A percentile compares a stretch with the other conserved stretches of the same genome.
Conservation (phyloP, 2,888 invertebrate species). For the Alentia gelatinosa region DNA sequence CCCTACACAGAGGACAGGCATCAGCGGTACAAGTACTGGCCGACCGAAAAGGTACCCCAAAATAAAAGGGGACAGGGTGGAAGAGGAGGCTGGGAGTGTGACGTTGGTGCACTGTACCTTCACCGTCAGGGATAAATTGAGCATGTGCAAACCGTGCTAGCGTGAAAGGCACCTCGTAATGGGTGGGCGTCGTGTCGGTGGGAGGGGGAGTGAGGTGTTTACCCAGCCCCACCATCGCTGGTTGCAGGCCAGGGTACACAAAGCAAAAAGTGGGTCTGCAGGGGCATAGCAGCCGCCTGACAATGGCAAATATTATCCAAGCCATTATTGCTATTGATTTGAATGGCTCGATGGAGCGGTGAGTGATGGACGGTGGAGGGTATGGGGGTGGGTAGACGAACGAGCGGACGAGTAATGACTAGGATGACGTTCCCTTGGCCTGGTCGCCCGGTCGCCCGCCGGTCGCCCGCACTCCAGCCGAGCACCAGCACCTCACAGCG, state of each 20-base stretch:
- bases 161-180: not conserved
- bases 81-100: not conserved
- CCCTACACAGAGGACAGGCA: too few relatives aligned
- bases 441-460: not conserved
- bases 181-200: too few relatives aligned
- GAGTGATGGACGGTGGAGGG: conserved; percentile 2
- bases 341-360: conserved; percentile 46
- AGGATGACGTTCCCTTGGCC: conserved; percentile 24
- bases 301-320: conserved; percentile 52
- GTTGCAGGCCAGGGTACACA: conserved; percentile 8
- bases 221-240: not conserved
- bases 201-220: not conserved
- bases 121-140: conserved; percentile 43
- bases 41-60: not conserved
- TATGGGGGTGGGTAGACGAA: too few relatives aligned
- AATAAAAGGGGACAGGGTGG: not conserved
- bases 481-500: not conserved
- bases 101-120: too few relatives aligned
- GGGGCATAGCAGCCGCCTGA: not conserved
- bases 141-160: conserved; percentile 27
- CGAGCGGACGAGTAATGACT: conserved; percentile 3
- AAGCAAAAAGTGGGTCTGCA: conserved; percentile 9
- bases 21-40: not conserved
- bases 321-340: conserved; percentile 52
- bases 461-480: not conserved